phyloP scores from a whole-genome alignment of 64 coral and sea anemone genomes.

The Astreopora myriophthalma region DNA sequence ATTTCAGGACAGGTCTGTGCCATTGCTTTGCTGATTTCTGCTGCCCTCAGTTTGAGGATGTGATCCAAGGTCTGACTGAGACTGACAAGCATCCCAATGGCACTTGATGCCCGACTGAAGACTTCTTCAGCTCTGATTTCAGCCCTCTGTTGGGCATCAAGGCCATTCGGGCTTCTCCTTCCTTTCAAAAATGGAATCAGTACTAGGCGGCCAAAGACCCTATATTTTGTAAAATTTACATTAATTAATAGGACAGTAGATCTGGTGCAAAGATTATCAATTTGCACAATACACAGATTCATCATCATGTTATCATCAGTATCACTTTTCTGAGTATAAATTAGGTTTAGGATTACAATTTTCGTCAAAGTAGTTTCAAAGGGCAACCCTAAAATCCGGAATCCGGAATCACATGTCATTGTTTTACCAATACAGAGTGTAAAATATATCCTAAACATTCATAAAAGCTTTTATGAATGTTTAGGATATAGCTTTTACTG shows the following conservation, averaged over 20 bases:
- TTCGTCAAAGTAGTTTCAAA: too few relatives aligned
- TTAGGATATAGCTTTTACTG: too few relatives aligned
- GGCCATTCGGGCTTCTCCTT: background rate
- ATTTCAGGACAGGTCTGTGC: background rate
- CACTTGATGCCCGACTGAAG: slow-evolving; percentile 24
- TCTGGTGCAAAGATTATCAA: background rate
- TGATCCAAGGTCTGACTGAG: background rate
- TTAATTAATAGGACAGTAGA: too few relatives aligned
- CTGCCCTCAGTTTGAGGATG: background rate
- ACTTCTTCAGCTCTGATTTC: background rate
- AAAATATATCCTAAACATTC: too few relatives aligned
- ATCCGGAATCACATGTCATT: too few relatives aligned
- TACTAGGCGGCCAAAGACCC: slow-evolving; percentile 42
- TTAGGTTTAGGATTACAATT: too few relatives aligned
- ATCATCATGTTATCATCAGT: too few relatives aligned
- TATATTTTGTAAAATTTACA: background rate
- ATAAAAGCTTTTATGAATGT: too few relatives aligned
- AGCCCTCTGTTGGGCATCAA: slow-evolving; percentile 32
- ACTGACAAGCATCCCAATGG: slow-evolving; percentile 5
- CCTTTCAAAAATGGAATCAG: slow-evolving; percentile 53
- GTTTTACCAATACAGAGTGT: too few relatives aligned
- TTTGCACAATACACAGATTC: background rate
- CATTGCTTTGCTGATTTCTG: background rate
- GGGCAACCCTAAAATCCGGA: too few relatives aligned
- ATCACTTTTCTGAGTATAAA: too few relatives aligned